Evolutionary conservation across 2,888 invertebrate genomes (phyloP).

Genomic region (Nasonia oneida): DNA sequence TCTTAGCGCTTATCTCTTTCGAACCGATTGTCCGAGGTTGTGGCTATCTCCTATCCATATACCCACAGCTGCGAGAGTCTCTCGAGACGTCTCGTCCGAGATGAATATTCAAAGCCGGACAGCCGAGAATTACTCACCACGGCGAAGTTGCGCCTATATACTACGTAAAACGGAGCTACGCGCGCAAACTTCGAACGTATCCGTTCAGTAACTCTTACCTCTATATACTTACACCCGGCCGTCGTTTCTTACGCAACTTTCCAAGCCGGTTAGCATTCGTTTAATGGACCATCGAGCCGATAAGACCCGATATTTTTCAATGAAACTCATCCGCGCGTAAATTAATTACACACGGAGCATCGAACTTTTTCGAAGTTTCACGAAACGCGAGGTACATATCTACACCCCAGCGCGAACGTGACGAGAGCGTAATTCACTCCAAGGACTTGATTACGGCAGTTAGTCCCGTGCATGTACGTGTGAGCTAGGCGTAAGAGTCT

Average conservation of each 20-base stretch:
- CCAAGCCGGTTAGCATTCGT: constrained; percentile 30
- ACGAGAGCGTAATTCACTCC: constrained; percentile 42
- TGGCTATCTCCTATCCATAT: background rate
- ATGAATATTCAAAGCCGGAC: constrained; percentile 57
- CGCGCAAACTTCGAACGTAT: constrained; percentile 34
- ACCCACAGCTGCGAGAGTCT: background rate
- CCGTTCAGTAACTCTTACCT: constrained; percentile 7
- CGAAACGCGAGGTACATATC: background rate
- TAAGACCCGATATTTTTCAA: constrained; percentile 54
- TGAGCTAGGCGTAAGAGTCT: background rate
- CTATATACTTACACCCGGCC: background rate
- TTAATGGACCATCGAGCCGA: constrained; percentile 42
- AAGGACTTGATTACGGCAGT: constrained; percentile 50
- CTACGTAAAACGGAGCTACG: background rate
- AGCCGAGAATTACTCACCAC: constrained; percentile 39
- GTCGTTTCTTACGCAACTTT: constrained; percentile 20
- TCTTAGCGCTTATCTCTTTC: background rate
- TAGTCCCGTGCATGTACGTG: background rate
- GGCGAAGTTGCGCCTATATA: background rate
- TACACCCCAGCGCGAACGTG: background rate
- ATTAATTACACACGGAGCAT: constrained; percentile 20
- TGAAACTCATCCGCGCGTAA: constrained; percentile 6
- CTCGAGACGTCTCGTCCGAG: constrained; percentile 5
- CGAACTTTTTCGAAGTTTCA: background rate
- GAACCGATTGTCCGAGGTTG: background rate